Evolutionary conservation across 2,797 vertebrate genomes (phyloP).

Genomic region (Rallus crepitans): DNA sequence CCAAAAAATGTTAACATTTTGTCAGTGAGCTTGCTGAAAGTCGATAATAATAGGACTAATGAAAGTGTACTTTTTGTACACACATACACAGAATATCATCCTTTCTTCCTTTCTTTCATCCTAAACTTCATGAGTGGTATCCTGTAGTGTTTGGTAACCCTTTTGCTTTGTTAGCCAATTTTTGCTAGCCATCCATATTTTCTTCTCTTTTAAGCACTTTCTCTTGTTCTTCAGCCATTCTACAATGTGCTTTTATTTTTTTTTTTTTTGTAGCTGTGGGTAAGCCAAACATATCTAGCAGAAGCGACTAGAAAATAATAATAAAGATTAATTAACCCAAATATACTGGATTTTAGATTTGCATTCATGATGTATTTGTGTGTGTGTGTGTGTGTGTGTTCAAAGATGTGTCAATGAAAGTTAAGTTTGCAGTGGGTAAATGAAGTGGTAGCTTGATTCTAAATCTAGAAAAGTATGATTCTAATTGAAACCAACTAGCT

Average conservation of each 20-base stretch:
- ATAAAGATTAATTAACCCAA: not conserved
- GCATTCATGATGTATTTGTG: not conserved
- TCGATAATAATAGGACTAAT: not conserved
- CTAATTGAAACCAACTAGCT: not conserved
- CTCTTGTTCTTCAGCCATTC: not conserved
- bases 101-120: not conserved
- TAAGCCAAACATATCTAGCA: not conserved
- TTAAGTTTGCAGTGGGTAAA: not conserved
- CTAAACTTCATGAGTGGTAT: not conserved
- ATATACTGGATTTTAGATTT: not conserved
- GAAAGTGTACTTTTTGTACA: not conserved
- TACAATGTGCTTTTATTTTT: not conserved
- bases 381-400: not conserved
- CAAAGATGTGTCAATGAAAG: not conserved
- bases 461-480: not conserved
- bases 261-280: not conserved
- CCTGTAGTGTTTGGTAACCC: not conserved
- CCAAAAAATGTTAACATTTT: not conserved
- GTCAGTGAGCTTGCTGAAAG: not conserved
- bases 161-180: not conserved
- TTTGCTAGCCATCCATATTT: not conserved
- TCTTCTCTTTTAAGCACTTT: not conserved
- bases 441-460: not conserved
- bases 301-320: not conserved
- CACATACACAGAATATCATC: not conserved